Percentiles rank a stretch among this genome's conserved stretches.
These are phyloP conservation scores for Oreotrochilus melanogaster DNA, from an alignment of 2,113 vertebrate genomes.

Conservation along the genomic window DNA sequence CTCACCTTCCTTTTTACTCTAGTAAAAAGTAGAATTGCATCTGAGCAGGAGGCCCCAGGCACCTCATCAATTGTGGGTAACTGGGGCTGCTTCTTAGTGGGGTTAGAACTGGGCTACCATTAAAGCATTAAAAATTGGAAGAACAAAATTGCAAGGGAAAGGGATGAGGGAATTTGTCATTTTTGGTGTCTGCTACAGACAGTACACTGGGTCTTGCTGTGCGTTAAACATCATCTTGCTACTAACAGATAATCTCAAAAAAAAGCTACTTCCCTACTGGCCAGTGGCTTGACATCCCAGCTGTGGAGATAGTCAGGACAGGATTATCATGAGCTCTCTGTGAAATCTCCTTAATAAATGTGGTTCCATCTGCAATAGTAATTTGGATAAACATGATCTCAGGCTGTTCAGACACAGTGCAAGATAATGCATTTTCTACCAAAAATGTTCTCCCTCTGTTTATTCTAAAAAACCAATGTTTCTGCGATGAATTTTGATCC, in stretches of 20 bases:
- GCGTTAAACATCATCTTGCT: not conserved
- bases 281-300: not conserved
- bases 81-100: not conserved
- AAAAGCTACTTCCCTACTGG: not conserved
- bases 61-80: not conserved
- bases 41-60: not conserved
- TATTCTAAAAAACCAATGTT: not conserved
- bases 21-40: no score
- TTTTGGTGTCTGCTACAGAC: not conserved
- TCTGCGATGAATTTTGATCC: not conserved
- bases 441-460: not conserved
- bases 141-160: not conserved
- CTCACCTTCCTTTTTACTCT: not conserved
- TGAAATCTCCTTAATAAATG: not conserved
- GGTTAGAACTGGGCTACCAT: not conserved
- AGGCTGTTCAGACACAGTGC: not conserved
- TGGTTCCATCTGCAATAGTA: not conserved
- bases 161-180: not conserved
- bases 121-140: not conserved
- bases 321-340: not conserved
- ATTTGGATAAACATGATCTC: not conserved
- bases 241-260: not conserved
- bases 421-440: not conserved
- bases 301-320: not conserved
- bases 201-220: not conserved